Base-by-base conservation (phyloP, 2,888 invertebrate species). In the Apotomis capreana region DNA sequence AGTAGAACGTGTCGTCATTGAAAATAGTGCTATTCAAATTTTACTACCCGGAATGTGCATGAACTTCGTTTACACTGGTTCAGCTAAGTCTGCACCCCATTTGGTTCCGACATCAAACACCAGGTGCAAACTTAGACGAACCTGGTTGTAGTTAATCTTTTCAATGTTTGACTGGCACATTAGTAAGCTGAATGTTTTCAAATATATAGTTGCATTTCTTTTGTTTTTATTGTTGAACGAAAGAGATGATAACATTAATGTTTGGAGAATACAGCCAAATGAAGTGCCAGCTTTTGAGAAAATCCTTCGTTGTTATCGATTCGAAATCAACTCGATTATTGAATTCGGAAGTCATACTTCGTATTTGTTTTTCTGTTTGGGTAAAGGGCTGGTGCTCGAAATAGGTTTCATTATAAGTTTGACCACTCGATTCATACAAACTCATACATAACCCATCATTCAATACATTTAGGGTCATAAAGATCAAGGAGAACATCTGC, bases 1-100 rank as follows among this genome's bases (percentile, higher is more conserved):
- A 81, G 84, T 89, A 89, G 88, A 82, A 76, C 70, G 76, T 79
- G 78, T 77, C 78, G 74, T 77, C 76, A 69, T 70, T 51, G 65
- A 57, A 68, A 62, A 63, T 59, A 70, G 62, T 62, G 72, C 68
- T 68, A 68, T 61, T 68, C 58, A 51, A 63, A 63, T 57, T 44
- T 58, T 62, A 62, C 62, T 58, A 51, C 69, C 67, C 69, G 69
- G 75, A 75, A 75, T 75, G 74, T 55, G 74, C 75, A 74, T 75
- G 75, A 67, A 36, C 9, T 51, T 75, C 37, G 58, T 49, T 9
- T 49, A 49, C 49, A 8, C 49, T 9, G 49, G 49, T 49, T 49
- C 3, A 49, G 49, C 49, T 49, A 49, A 49, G 9, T 49, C 10
- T 49, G 49, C 49, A 49, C 49, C 9, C 9, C 49, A 10, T 49